Evolutionary conservation across 2,888 invertebrate genomes (phyloP).

Genomic region (Lycaena phlaeas): DNA sequence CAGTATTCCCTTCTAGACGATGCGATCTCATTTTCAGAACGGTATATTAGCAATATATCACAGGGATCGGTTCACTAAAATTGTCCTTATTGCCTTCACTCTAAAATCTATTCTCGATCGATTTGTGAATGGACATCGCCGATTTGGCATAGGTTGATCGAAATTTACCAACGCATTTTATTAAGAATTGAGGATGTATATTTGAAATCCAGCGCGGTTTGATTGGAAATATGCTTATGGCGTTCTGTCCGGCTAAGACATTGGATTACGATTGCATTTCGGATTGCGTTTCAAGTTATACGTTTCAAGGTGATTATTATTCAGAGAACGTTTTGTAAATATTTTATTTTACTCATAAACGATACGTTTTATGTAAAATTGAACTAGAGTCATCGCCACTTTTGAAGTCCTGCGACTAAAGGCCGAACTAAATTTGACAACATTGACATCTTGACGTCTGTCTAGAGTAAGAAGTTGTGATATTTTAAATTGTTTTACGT

Average conservation of each 20-base stretch:
- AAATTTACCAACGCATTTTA: slow-evolving; percentile 63
- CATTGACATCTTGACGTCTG: too few relatives aligned
- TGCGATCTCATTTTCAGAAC: slow-evolving; percentile 34
- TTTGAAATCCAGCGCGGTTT: slow-evolving; percentile 50
- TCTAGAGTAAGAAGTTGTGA: too few relatives aligned
- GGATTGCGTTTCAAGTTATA: slow-evolving; percentile 24
- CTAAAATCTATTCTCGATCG: slow-evolving; percentile 18
- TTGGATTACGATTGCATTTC: slow-evolving; percentile 46
- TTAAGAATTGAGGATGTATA: slow-evolving; percentile 55
- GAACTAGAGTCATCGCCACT: too few relatives aligned
- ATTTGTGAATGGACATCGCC: slow-evolving; percentile 11
- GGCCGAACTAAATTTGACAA: too few relatives aligned
- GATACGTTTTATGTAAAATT: neutral
- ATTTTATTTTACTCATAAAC: neutral
- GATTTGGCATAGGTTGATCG: slow-evolving; percentile 18
- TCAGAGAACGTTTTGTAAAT: slow-evolving; percentile 1
- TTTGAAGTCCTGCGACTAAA: too few relatives aligned
- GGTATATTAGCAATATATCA: slow-evolving; percentile 21
- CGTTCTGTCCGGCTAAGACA: slow-evolving; percentile 33
- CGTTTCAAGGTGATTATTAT: slow-evolving; percentile 2
- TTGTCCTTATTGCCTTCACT: neutral
- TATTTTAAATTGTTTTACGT: too few relatives aligned
- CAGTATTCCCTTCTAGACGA: slow-evolving; percentile 45
- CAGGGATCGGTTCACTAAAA: neutral
- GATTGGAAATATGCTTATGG: slow-evolving; percentile 66